A percentile compares a stretch with the other conserved stretches of the same genome.
Conservation (phyloP, 2,888 invertebrate genomes). For the Acrocyrtus sp. region DNA sequence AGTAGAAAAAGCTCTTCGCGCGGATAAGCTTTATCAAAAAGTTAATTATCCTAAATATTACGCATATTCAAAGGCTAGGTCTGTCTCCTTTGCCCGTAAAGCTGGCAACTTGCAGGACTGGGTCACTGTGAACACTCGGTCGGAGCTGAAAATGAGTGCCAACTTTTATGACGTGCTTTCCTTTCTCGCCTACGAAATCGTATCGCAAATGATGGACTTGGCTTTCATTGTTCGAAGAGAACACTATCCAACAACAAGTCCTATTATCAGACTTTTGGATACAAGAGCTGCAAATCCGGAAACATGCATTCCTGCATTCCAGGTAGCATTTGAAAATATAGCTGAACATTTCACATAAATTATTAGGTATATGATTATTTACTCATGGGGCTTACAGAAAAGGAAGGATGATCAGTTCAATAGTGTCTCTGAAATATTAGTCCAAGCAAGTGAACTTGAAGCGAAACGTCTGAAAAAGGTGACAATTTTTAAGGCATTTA, state of each 20-base stretch:
- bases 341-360: no score
- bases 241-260: slow-evolving; percentile 62
- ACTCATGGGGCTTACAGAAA: slow-evolving; percentile 47
- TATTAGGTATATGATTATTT: background rate
- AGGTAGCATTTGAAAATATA: slow-evolving; percentile 36
- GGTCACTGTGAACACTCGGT: slow-evolving; percentile 44
- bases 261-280: slow-evolving; percentile 64
- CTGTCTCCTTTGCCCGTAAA: slow-evolving; percentile 59
- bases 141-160: slow-evolving; percentile 45
- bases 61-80: slow-evolving; percentile 54
- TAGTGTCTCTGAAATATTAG: slow-evolving; percentile 60
- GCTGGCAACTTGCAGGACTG: slow-evolving; percentile 51
- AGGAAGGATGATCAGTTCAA: slow-evolving; percentile 58
- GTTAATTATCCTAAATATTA: slow-evolving; percentile 48
- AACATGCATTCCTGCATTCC: slow-evolving; percentile 58
- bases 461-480: slow-evolving; percentile 61
- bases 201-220: slow-evolving; percentile 88
- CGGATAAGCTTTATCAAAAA: slow-evolving; percentile 51
- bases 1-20: slow-evolving; percentile 50
- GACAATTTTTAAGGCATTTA: no score
- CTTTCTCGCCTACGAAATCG: slow-evolving; percentile 89
- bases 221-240: slow-evolving; percentile 85
- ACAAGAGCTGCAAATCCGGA: slow-evolving; percentile 63
- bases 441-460: slow-evolving; percentile 61
- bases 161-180: slow-evolving; percentile 76